A percentile compares a stretch with the other conserved stretches of the same genome.
phyloP scores from a whole-genome alignment of 2,888 invertebrate species.

The Hydropsyche betteni region DNA sequence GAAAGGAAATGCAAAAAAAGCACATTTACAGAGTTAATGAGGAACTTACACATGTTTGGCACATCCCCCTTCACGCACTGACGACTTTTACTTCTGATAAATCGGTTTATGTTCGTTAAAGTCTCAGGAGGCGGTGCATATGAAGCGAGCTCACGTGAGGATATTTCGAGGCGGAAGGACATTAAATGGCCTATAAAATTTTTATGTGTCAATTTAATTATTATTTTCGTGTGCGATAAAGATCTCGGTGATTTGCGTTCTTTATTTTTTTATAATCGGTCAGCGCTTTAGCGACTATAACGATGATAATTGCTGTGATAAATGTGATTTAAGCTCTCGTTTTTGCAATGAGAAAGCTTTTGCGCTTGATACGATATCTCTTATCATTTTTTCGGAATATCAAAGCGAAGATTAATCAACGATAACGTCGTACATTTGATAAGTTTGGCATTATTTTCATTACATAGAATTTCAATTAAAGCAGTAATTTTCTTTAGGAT shows the following conservation, averaged over 20 bases:
- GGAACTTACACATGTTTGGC: conserved; percentile 51
- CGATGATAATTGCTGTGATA: conserved; percentile 13
- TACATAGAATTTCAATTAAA: too few relatives aligned
- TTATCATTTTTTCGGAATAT: too few relatives aligned
- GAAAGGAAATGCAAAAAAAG: conserved; percentile 48
- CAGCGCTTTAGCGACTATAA: not conserved
- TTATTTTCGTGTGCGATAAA: conserved; percentile 13
- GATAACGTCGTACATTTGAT: too few relatives aligned
- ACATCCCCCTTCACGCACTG: conserved; percentile 50
- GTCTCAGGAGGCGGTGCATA: not conserved
- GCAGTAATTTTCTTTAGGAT: too few relatives aligned
- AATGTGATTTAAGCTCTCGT: conserved; percentile 21
- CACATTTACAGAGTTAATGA: conserved; percentile 50
- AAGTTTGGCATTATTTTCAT: too few relatives aligned
- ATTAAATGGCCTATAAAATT: conserved; percentile 38
- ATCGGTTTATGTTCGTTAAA: conserved; percentile 48
- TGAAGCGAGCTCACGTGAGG: too few relatives aligned
- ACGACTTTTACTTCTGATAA: conserved; percentile 49
- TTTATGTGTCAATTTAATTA: conserved; percentile 27
- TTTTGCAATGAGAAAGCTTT: too few relatives aligned
- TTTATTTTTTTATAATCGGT: conserved; percentile 10
- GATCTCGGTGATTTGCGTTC: conserved; percentile 13
- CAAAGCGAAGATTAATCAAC: too few relatives aligned
- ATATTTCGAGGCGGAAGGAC: conserved; percentile 11
- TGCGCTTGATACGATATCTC: too few relatives aligned